Conservation (phyloP, 2,888 invertebrate species). For the Luperina testacea region DNA sequence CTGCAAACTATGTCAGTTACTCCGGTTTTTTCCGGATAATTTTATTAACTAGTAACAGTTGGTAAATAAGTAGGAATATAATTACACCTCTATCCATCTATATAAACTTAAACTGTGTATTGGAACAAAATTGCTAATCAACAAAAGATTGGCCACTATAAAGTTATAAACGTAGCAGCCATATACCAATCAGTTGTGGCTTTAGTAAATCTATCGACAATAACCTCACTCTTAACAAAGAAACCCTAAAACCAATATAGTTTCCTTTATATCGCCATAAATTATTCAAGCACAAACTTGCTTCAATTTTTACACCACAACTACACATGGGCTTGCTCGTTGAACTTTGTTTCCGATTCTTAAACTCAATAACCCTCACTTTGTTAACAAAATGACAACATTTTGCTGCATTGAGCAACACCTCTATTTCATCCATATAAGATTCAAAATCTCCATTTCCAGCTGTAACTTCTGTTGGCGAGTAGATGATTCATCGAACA, state of each 20-base stretch:
- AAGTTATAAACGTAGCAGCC: slow-evolving; percentile 14
- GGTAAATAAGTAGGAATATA: neutral
- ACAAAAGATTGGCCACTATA: slow-evolving; percentile 18
- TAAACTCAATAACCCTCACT: slow-evolving; percentile 63
- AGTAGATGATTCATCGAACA: slow-evolving; percentile 77
- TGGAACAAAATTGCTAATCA: slow-evolving; percentile 13
- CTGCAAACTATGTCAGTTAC: too few relatives aligned
- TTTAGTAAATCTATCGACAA: slow-evolving; percentile 12
- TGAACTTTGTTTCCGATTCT: slow-evolving; percentile 58
- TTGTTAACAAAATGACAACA: slow-evolving; percentile 35
- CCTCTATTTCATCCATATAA: neutral
- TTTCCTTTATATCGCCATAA: slow-evolving; percentile 29
- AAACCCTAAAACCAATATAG: slow-evolving; percentile 30
- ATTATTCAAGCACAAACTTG: slow-evolving; percentile 16
- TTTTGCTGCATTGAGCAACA: neutral
- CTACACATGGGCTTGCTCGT: slow-evolving; percentile 24
- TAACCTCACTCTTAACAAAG: slow-evolving; percentile 43
- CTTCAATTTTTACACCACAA: slow-evolving; percentile 25
- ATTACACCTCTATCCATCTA: neutral
- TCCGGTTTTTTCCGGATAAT: too few relatives aligned
- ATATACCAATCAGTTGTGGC: slow-evolving; percentile 16
- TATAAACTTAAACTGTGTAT: neutral
- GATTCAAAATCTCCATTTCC: slow-evolving; percentile 11
- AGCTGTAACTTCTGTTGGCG: slow-evolving; percentile 9
- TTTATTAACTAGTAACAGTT: neutral